Evolutionary conservation across 2,113 vertebrate species (phyloP).

Genomic region (Prietella phreatophila): DNA sequence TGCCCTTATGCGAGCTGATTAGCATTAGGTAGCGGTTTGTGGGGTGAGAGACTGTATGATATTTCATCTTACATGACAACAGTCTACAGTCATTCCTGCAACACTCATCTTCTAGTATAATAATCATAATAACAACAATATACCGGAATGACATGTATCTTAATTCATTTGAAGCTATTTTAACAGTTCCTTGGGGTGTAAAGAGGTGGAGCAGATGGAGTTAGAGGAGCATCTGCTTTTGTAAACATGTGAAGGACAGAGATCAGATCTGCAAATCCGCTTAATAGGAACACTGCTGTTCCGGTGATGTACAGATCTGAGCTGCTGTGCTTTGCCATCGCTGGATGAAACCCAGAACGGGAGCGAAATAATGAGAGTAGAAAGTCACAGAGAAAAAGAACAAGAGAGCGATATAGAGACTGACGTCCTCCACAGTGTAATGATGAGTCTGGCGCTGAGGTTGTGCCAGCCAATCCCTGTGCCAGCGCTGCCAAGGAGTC

Average conservation of each 20-base stretch:
- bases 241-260: slow-evolving; percentile 36
- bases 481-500: slow-evolving; percentile 29
- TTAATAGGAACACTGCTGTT: slow-evolving; percentile 21
- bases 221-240: slow-evolving; percentile 11
- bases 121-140: neutral
- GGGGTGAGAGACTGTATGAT: slow-evolving; percentile 1
- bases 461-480: slow-evolving; percentile 53
- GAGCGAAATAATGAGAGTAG: slow-evolving; percentile 22
- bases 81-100: slow-evolving; percentile 16
- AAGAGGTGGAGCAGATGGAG: slow-evolving; percentile 9
- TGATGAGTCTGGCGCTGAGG: slow-evolving; percentile 39
- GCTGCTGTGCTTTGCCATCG: slow-evolving; percentile 20
- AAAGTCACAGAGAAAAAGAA: neutral
- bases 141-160: neutral
- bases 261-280: slow-evolving; percentile 20
- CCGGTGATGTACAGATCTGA: slow-evolving; percentile 23
- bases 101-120: slow-evolving; percentile 1
- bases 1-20: neutral
- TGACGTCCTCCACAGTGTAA: slow-evolving; percentile 43
- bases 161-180: slow-evolving; percentile 2
- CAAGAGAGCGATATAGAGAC: neutral
- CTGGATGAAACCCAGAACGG: slow-evolving; percentile 33
- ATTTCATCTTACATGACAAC: slow-evolving; percentile 11
- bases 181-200: slow-evolving; percentile 4
- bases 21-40: neutral